These are phyloP conservation scores for Melikaiella ostensackeni DNA, from an alignment of 2,888 invertebrate species.

Conservation along the genomic window DNA sequence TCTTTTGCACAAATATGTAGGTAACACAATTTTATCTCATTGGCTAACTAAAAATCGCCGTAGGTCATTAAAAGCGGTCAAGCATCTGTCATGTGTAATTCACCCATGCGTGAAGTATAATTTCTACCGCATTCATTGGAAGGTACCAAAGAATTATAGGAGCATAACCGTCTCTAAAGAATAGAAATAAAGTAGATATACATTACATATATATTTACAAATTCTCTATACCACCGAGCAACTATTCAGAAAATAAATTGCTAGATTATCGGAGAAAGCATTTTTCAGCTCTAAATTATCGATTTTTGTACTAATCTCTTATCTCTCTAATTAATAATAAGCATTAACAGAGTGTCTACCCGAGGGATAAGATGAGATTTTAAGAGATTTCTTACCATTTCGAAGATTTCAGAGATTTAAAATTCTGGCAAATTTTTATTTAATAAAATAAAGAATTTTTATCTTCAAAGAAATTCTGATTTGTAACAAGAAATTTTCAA, in stretches of 20 bases:
- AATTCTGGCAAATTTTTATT: no score
- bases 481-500: no score
- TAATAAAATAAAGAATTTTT: no score
- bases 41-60: not conserved
- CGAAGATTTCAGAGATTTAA: no score
- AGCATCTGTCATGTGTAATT: not conserved
- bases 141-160: not conserved
- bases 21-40: not conserved
- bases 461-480: no score
- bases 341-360: no score
- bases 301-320: not conserved
- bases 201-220: not conserved
- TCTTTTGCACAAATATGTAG: not conserved
- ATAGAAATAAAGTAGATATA: not conserved
- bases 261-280: not conserved
- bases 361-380: no score
- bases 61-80: not conserved
- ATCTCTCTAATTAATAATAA: no score
- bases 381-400: no score
- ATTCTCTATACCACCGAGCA: not conserved
- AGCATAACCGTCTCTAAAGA: not conserved
- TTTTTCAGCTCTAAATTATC: not conserved
- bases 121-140: not conserved
- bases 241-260: not conserved
- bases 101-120: not conserved